A percentile compares a stretch with the other conserved stretches of the same genome.
Conservation (phyloP, 2,888 invertebrate species). For the Pyrrhosoma nymphula region DNA sequence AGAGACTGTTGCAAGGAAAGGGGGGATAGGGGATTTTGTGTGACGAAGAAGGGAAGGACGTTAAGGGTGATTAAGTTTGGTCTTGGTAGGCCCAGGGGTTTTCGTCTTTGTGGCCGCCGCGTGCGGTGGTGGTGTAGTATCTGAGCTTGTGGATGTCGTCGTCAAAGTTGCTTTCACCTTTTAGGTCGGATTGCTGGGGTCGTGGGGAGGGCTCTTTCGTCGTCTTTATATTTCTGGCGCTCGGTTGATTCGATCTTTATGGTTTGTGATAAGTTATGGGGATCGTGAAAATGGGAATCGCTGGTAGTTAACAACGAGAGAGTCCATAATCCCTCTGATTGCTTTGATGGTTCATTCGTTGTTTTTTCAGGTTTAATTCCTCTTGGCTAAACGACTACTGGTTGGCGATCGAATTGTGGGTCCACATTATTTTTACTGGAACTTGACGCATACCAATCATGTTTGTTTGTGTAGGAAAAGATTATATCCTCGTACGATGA, state of each 20-base stretch:
- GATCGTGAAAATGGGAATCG: slow-evolving; percentile 44
- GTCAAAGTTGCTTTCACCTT: slow-evolving; percentile 34
- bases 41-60: slow-evolving; percentile 28
- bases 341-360: slow-evolving; percentile 9
- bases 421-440: neutral
- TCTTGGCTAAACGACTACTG: neutral
- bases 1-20: neutral
- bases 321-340: slow-evolving; percentile 36
- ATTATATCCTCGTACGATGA: neutral
- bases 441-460: neutral
- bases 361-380: slow-evolving; percentile 35
- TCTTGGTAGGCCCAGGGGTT: slow-evolving; percentile 47
- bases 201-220: neutral
- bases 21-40: neutral
- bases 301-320: slow-evolving; percentile 30
- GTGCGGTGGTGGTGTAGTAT: slow-evolving; percentile 36
- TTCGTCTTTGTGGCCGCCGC: slow-evolving; percentile 30
- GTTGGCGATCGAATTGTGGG: neutral
- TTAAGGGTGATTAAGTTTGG: slow-evolving; percentile 56
- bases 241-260: slow-evolving; percentile 36
- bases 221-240: slow-evolving; percentile 31
- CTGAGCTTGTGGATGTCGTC: slow-evolving; percentile 56
- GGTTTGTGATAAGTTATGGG: slow-evolving; percentile 47
- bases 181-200: slow-evolving; percentile 31
- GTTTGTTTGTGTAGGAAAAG: neutral